Base-by-base conservation (phyloP, 2,888 invertebrate genomes). In the Tachina fera region DNA sequence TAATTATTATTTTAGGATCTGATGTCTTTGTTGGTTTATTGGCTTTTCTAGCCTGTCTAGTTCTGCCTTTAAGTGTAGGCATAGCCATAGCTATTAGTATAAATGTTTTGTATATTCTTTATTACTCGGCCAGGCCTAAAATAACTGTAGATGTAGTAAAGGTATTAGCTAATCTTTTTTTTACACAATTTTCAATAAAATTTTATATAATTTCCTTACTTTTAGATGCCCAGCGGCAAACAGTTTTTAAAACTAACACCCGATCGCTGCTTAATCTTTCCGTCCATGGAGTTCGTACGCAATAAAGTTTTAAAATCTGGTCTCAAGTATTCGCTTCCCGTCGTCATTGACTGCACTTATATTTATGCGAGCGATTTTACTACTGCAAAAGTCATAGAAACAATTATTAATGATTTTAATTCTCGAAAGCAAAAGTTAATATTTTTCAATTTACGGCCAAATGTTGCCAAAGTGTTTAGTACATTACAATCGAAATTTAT, bases 321-420 rank as follows among this genome's bases (percentile, higher is more conserved):
- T 86, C 93, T 94, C n/a, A 94, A 95, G 45, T 88, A 90, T 11
- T 87, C 89, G 0, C 90, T 96, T 82, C 97, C 97, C 4, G 96
- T 97, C 58, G 97, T 97, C 51, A 95, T 97, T 78, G 97, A 97
- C 92, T 97, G 97, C 93, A 96, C 96, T 70, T 97, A 97, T 92
- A 96, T 97, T 90, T 97, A 97, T 93, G 96, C 96, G 84, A 97
- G 97, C 3, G 97, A 97, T 93, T 97, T 95, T 92, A 97, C 97
- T 1, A 97, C 97, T 3, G 97, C 97, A 81, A 96, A 95, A 90
- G 96, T 96, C 83, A 95, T 97, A 88, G 95, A 96, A 90, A 95
- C 95, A 88, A 93, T 97, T 83, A 95, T 96, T 19, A 94, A 94
- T 79, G 96, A 97, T 91, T 97, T 97, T 92, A 94, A 95, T 53